These are phyloP conservation scores for Zoanthus solanderi DNA, from an alignment of 92 coral and sea anemone genomes.

Conservation along the genomic window DNA sequence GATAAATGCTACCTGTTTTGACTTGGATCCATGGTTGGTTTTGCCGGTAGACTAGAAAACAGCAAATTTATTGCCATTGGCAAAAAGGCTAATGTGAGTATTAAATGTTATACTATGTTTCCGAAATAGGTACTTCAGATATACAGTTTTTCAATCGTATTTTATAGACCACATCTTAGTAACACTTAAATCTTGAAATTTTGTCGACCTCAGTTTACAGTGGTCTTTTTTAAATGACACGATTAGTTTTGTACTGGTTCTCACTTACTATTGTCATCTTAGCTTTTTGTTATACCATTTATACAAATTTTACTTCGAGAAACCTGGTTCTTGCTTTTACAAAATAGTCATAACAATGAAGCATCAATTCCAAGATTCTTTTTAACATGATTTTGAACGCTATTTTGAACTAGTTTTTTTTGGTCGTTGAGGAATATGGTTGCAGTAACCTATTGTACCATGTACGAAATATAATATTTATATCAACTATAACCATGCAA, in stretches of 20 bases:
- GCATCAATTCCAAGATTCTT: too few species aligned
- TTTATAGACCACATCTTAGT: not conserved
- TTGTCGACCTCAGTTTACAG: too few species aligned
- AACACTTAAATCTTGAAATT: too few species aligned
- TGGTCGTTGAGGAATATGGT: not conserved
- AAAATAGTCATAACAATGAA: not conserved
- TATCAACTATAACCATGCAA: not conserved
- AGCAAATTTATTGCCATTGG: not conserved
- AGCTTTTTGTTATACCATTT: constrained; percentile 18
- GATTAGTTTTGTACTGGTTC: not conserved
- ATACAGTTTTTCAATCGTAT: not conserved
- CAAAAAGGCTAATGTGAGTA: constrained; percentile 36
- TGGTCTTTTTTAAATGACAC: too few species aligned
- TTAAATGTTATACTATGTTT: not conserved
- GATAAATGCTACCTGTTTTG: constrained; percentile 8
- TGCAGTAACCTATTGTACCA: not conserved
- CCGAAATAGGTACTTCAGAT: not conserved
- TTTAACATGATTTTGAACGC: not conserved
- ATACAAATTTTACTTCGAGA: not conserved
- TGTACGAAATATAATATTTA: not conserved
- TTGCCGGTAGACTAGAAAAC: constrained; percentile 19
- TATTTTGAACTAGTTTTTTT: not conserved
- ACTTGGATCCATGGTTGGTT: not conserved
- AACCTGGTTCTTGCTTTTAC: too few species aligned
- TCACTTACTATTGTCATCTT: not conserved